Conservation (phyloP, 2,888 invertebrate genomes). For the Xestia rhomboidea region DNA sequence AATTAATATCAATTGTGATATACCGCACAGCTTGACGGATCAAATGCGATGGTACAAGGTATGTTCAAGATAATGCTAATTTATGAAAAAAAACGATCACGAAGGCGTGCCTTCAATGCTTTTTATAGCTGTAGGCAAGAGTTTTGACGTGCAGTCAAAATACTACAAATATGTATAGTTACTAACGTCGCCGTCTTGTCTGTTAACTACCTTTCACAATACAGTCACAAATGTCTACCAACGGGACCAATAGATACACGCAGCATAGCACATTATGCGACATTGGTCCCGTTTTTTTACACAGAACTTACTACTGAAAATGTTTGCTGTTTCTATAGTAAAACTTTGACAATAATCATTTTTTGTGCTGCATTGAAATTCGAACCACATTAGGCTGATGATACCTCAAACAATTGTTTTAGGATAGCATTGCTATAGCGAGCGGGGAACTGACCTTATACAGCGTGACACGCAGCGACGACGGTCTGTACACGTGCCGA, state of each 20-base stretch:
- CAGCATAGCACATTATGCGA: neutral
- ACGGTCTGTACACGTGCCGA: constrained; percentile 78
- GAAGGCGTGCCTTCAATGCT: neutral
- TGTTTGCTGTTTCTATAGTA: neutral
- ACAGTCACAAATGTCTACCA: neutral
- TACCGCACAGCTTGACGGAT: constrained; percentile 69
- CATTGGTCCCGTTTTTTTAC: neutral
- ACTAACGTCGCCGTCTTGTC: too few species aligned
- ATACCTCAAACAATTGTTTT: neutral
- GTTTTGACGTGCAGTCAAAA: neutral
- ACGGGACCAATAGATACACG: neutral
- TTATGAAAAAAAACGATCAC: neutral
- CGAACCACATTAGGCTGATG: neutral
- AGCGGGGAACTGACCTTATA: constrained; percentile 66
- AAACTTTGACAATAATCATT: neutral
- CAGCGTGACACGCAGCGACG: constrained; percentile 64
- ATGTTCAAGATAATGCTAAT: constrained; percentile 6
- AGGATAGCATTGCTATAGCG: constrained; percentile 68
- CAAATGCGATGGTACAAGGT: constrained; percentile 79
- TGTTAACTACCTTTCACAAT: too few species aligned
- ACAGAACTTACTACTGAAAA: neutral
- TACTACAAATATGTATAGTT: neutral
- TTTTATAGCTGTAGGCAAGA: neutral
- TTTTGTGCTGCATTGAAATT: neutral
- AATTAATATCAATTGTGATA: constrained; percentile 67